Conservation (phyloP, 2,888 invertebrate genomes). For the Acanthoscelides obtectus region DNA sequence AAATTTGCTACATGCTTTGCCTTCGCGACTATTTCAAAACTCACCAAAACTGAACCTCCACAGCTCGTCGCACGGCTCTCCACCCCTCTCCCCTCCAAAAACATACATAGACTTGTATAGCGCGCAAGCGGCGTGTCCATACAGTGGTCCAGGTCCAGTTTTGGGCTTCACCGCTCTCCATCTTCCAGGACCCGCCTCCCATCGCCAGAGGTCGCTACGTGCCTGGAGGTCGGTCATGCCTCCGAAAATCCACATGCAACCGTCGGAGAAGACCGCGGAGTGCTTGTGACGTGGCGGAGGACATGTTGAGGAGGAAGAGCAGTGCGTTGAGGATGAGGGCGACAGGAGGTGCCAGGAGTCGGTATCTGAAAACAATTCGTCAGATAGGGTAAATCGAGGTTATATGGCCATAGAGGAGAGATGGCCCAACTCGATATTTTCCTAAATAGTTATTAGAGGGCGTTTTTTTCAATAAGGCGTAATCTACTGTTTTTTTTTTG, state of each 20-base stretch:
- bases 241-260: slow-evolving; percentile 81
- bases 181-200: slow-evolving; percentile 47
- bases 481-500: too few relatives aligned
- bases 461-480: too few relatives aligned
- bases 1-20: too few relatives aligned
- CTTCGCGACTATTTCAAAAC: too few relatives aligned
- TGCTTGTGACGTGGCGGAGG: slow-evolving; percentile 79
- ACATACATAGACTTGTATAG: slow-evolving; percentile 73
- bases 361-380: slow-evolving; percentile 61
- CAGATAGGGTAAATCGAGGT: too few relatives aligned
- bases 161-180: slow-evolving; percentile 63
- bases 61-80: slow-evolving; percentile 68
- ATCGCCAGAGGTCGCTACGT: slow-evolving; percentile 40
- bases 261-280: slow-evolving; percentile 73
- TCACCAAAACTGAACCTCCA: slow-evolving; percentile 82
- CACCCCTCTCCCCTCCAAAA: slow-evolving; percentile 73
- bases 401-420: too few relatives aligned
- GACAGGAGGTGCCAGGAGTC: slow-evolving; percentile 72
- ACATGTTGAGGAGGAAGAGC: slow-evolving; percentile 43
- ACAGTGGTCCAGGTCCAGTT: slow-evolving; percentile 65
- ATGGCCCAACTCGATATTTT: too few relatives aligned
- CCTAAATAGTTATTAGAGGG: too few relatives aligned
- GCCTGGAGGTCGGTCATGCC: slow-evolving; percentile 81
- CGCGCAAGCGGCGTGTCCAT: slow-evolving; percentile 74
- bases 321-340: slow-evolving; percentile 39